phyloP scores from a whole-genome alignment of 1,140 invertebrate genomes.

The Neodiprion fabricii region DNA sequence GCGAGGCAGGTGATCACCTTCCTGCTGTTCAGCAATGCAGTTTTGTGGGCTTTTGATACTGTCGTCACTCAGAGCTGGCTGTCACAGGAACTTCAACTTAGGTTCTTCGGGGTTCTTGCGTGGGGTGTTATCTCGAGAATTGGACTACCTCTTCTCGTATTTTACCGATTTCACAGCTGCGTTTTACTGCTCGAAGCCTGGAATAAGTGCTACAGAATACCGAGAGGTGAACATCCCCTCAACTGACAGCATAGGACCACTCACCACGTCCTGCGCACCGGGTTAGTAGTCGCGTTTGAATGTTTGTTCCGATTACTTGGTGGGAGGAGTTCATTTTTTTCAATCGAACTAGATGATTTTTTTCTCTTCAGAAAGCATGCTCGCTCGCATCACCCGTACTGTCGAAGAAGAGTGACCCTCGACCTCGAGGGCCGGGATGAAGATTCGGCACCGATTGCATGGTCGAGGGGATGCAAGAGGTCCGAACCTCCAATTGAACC shows the following conservation, averaged over 20 bases:
- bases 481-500: slow-evolving; percentile 3
- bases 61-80: slow-evolving; percentile 71
- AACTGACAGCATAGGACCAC: slow-evolving; percentile 49
- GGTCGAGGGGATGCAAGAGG: slow-evolving; percentile 14
- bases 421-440: slow-evolving; percentile 26
- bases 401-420: slow-evolving; percentile 29
- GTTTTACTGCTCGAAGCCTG: slow-evolving; percentile 74
- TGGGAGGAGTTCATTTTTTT: too few species aligned
- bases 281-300: neutral
- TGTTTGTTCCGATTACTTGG: neutral
- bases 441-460: slow-evolving; percentile 10
- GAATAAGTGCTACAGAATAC: slow-evolving; percentile 66
- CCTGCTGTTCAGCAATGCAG: slow-evolving; percentile 71
- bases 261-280: slow-evolving; percentile 15
- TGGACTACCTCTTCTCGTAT: slow-evolving; percentile 70
- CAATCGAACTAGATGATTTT: too few species aligned
- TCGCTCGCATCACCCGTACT: slow-evolving; percentile 21
- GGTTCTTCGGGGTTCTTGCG: slow-evolving; percentile 70
- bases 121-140: slow-evolving; percentile 74
- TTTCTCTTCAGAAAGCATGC: slow-evolving; percentile 26
- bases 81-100: slow-evolving; percentile 65
- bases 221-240: slow-evolving; percentile 50
- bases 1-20: slow-evolving; percentile 74
- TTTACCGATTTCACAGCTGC: slow-evolving; percentile 76
- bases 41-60: slow-evolving; percentile 74